phyloP scores from a whole-genome alignment of 2,113 vertebrate species.

The Notothenia coriiceps region DNA sequence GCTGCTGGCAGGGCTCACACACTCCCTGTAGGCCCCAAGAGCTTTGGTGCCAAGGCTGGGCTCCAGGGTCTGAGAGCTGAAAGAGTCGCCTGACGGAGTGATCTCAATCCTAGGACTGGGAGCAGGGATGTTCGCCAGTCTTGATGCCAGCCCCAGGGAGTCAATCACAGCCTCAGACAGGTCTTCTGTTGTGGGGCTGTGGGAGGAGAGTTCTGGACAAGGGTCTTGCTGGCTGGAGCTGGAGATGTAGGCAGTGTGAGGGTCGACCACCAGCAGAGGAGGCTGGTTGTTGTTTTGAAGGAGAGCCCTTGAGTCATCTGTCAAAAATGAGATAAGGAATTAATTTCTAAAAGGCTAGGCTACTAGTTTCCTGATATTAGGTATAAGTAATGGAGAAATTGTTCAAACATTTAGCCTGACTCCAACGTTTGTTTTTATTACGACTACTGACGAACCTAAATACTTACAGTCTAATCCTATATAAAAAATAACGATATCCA shows the following conservation, averaged over 20 bases:
- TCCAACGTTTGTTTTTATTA: too few relatives aligned
- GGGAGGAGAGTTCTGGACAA: conserved; percentile 69
- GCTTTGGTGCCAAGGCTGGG: conserved; percentile 85
- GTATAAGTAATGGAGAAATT: too few relatives aligned
- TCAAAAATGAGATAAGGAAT: conserved; percentile 5
- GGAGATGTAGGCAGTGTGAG: conserved; percentile 84
- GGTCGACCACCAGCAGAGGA: conserved; percentile 86
- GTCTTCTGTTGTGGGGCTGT: conserved; percentile 77
- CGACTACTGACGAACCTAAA: too few relatives aligned
- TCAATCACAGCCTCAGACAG: conserved; percentile 42
- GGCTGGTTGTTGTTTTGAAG: conserved; percentile 86
- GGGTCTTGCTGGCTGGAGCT: conserved; percentile 80
- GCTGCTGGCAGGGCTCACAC: conserved; percentile 97
- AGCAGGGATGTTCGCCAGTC: conserved; percentile 82
- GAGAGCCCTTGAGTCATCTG: conserved; percentile 77
- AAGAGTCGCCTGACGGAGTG: conserved; percentile 92
- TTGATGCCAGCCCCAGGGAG: conserved; percentile 65
- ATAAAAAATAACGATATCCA: too few relatives aligned
- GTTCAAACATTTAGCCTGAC: too few relatives aligned
- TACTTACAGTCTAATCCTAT: too few relatives aligned
- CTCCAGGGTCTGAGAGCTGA: conserved; percentile 86
- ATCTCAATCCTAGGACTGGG: conserved; percentile 98
- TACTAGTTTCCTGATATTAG: background rate
- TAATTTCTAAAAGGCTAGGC: background rate
- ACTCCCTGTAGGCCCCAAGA: conserved; percentile 89